Base-by-base conservation (phyloP, 2,888 invertebrate species). In the Cabera pusaria region DNA sequence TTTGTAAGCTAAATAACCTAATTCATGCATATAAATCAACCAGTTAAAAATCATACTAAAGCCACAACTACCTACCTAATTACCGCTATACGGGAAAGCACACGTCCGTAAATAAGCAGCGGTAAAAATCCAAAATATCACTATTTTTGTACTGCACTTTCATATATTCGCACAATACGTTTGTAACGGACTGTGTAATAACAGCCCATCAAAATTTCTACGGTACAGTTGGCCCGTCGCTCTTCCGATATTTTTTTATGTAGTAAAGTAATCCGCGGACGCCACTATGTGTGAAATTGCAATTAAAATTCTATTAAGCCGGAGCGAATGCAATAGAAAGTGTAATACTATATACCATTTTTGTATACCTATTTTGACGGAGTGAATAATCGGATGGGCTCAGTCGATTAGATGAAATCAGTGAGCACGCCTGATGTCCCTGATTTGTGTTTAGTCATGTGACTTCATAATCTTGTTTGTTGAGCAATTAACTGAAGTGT, bases 221-320 rank as follows among this genome's bases (percentile, higher is more conserved):
- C 81, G 82, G 69, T 76, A 79, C 67, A 75, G 68, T 74, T 72
- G 65, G 64, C 64, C 76, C 77, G 80, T 83, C 72, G 78, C 21
- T 46, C 48, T 49, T 24, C 28, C 36, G 67, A 77, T 75, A 80
- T 44, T 32, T 27, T 37, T 49, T 50, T 77, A 77, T 69, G 72
- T 71, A 72, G 61, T 67, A 59, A 62, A 65, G 76, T 83, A 79
- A 84, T 83, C 80, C 77, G 56, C 64, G 66, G 53, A 64, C 60
- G 66, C 72, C 50, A 66, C 67, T 70, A 65, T 75, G 76, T 84
- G 83, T 83, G 79, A 85, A 83, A 84, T 81, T 83, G 81, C 79
- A 82, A 85, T 84, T 85, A 85, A 84, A 85, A 82, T 77, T 80
- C 75, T 81, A 82, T 81, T 78, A 77, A 75, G 76, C 60, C 61